Conservation (phyloP, 2,113 vertebrate species). For the Balaeniceps rex region DNA sequence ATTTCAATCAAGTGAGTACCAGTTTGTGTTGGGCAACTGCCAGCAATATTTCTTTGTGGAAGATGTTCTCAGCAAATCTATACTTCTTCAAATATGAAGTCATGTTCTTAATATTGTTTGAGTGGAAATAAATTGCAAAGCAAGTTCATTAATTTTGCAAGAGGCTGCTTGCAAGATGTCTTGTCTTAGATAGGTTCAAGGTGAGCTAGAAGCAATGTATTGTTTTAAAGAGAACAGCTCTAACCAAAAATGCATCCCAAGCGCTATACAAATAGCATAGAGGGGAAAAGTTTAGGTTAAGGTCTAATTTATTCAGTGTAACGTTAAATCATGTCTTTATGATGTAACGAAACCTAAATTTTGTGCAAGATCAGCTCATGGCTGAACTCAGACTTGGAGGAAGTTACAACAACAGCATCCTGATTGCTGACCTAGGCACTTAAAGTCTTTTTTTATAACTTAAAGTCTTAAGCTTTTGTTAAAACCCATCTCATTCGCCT, state of each 20-base stretch:
- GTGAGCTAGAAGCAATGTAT: background rate
- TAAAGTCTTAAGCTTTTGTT: background rate
- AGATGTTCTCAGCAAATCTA: background rate
- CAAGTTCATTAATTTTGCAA: background rate
- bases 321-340: background rate
- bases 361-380: background rate
- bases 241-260: background rate
- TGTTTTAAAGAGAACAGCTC: background rate
- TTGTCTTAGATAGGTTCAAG: background rate
- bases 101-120: background rate
- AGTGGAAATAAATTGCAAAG: background rate
- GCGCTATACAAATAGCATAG: background rate
- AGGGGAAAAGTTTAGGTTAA: background rate
- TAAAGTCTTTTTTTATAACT: conserved; percentile 18
- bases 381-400: conserved; percentile 4
- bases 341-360: conserved; percentile 1
- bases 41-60: background rate
- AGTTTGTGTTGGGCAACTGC: background rate
- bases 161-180: background rate
- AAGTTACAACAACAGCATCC: background rate
- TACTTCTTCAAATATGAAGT: background rate
- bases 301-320: background rate
- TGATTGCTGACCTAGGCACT: background rate
- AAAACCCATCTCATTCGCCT: background rate
- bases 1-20: background rate